phyloP scores from a whole-genome alignment of 2,797 vertebrate species.

The Parauchenoglanis punctatus region DNA sequence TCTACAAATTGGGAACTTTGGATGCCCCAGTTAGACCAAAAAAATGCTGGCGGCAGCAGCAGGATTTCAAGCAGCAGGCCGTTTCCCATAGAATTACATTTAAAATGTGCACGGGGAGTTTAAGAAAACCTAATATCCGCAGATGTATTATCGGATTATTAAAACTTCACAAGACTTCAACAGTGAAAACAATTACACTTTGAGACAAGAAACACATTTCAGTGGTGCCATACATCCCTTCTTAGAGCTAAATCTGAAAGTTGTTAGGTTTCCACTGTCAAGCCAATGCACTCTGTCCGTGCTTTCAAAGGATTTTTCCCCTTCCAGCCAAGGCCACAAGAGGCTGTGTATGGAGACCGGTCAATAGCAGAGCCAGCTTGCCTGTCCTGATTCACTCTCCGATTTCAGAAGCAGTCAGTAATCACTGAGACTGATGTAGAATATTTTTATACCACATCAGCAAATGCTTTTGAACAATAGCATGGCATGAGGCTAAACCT shows the following conservation, averaged over 20 bases:
- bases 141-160: background rate
- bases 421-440: slow-evolving; percentile 2
- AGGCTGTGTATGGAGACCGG: background rate
- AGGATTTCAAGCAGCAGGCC: background rate
- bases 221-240: background rate
- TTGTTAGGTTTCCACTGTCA: background rate
- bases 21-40: background rate
- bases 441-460: background rate
- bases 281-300: background rate
- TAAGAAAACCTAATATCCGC: background rate
- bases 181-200: background rate
- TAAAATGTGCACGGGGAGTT: background rate
- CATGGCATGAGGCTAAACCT: slow-evolving; percentile 9
- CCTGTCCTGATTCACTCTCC: background rate
- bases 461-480: slow-evolving; percentile 5
- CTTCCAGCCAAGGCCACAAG: background rate
- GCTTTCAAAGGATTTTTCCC: slow-evolving; percentile 7
- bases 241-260: slow-evolving; percentile 8
- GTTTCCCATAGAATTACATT: background rate
- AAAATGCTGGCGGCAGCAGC: slow-evolving; percentile 4
- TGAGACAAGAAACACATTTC: slow-evolving; percentile 10
- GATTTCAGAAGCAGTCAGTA: slow-evolving; percentile 14
- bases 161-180: slow-evolving; percentile 8
- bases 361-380: slow-evolving; percentile 23
- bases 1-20: background rate